Evolutionary conservation across 2,113 vertebrate species (phyloP), one percentile per base, ranked within the genome.

Genomic region (Picathartes gymnocephalus): DNA sequence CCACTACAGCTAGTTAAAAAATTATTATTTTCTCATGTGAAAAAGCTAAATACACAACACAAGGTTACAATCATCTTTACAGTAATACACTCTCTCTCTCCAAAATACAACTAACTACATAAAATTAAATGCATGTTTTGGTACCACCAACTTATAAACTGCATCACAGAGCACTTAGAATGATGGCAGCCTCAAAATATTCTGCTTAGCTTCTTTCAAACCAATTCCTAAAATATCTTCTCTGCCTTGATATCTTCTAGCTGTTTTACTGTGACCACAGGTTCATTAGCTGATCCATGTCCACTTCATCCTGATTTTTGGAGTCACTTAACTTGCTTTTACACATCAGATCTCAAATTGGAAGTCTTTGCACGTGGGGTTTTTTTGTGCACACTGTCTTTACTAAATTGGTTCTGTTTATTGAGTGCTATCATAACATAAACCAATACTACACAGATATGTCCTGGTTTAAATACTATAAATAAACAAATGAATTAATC

Each of bases 281-380:
- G 25, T 42, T 62, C 27, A 70, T 65, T 54, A 86, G 33, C 12
- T 47, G 44, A 79, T 35, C 6, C 3, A 27, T 4, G 35, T 8
- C 15, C 8, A 42, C 54, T 54, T 58, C 11, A 74, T 44, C 71
- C 30, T 64, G 47, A 35, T 42, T 84, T 92, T 50, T 50, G 20
- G n/a, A 68, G 44, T 27, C 35, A 70, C 5, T 13, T 40, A 4
- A 44, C 23, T 47, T 81, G 18, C 4, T 86, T 81, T 78, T 24
- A 80, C 6, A n/a, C 58, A 73, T 50, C 23, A 74, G 15, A 61
- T 35, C 35, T 83, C 54, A 45, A 14, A 78, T 0, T 35, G 5
- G 19, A 90, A 88, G 22, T 11, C 47, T 81, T 80, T 45, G 76
- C 11, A 44, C 1, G 0, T 1, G 2, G 2, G 4, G 5, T 2